Conservation (phyloP, 2,113 vertebrate genomes). For the Tupaia chinensis region DNA sequence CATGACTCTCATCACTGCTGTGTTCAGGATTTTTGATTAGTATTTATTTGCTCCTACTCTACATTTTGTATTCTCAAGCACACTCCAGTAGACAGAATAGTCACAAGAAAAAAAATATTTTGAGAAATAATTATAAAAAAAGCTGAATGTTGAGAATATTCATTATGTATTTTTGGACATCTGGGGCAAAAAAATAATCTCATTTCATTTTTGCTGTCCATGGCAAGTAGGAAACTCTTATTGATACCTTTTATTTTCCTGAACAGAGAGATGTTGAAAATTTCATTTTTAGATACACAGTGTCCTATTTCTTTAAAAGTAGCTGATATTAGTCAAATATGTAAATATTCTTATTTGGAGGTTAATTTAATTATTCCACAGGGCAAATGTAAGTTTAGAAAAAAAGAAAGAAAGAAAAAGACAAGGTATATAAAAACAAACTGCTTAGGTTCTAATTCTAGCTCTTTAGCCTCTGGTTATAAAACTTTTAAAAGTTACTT, state of each 20-base stretch:
- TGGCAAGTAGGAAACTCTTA: background rate
- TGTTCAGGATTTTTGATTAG: background rate
- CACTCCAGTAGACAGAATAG: background rate
- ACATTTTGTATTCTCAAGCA: background rate
- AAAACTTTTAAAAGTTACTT: background rate
- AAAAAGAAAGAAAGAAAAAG: background rate
- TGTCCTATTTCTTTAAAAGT: background rate
- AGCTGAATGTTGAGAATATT: background rate
- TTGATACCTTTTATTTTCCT: background rate
- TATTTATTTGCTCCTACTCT: background rate
- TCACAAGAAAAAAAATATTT: background rate
- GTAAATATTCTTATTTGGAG: background rate
- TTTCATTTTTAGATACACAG: background rate
- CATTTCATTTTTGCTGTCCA: background rate
- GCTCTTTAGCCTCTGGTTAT: background rate
- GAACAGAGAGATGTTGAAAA: background rate
- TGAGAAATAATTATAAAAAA: constrained; percentile 20
- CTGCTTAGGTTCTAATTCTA: background rate
- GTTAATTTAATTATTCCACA: background rate
- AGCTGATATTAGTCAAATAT: background rate
- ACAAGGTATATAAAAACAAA: background rate
- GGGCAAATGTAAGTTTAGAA: background rate
- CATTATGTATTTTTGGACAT: background rate
- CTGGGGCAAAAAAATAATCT: background rate
- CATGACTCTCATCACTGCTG: background rate